Evolutionary conservation across 2,888 invertebrate genomes (phyloP), one percentile per base, ranked within the genome.

Genomic region (Synergus gifuensis): DNA sequence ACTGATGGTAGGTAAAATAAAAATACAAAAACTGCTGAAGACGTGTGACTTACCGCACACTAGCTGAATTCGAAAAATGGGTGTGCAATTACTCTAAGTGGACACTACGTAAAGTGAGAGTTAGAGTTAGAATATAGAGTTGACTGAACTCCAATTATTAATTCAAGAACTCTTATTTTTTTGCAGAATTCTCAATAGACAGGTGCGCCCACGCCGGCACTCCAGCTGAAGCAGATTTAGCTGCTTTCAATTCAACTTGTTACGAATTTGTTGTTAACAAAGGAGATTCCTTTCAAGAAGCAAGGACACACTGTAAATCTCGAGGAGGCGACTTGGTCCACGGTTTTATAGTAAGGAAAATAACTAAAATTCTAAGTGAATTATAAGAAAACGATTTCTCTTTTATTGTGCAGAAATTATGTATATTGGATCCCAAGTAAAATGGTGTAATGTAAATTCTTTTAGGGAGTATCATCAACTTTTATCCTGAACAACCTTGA

Each of bases 191-290:
- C 90, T 97, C 97, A 3, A 95, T 96, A 84, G 97, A 97, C 88
- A 95, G 97, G 58, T 97, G 97, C 89, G 95, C 96, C 0, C 95
- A 96, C 0, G 93, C 94, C 58, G 95, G 95, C 5, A 94, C 96
- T 0, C 95, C 96, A 0, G 96, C 95, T n/a, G 97, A 97, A 85
- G 95, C 96, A 4, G 96, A 97, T 86, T 91, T 97, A 84, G 95
- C 97, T 0, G 96, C 97, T 0, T 98, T 98, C 92, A 96, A 96
- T 60, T 94, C 96, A 82, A 97, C 96, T 76, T 98, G 98, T 90
- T 98, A 97, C 92, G 98, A 98, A 91, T 98, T 98, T 90, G 96
- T 96, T 86, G 95, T 96, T 40, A 95, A 95, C 69, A 95, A 95
- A 85, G 98, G 98, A 1, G 96, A 96, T 69, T 96, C 96, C 58